Conservation (phyloP, 1,140 invertebrate genomes). For the Drosophila bipectinata region DNA sequence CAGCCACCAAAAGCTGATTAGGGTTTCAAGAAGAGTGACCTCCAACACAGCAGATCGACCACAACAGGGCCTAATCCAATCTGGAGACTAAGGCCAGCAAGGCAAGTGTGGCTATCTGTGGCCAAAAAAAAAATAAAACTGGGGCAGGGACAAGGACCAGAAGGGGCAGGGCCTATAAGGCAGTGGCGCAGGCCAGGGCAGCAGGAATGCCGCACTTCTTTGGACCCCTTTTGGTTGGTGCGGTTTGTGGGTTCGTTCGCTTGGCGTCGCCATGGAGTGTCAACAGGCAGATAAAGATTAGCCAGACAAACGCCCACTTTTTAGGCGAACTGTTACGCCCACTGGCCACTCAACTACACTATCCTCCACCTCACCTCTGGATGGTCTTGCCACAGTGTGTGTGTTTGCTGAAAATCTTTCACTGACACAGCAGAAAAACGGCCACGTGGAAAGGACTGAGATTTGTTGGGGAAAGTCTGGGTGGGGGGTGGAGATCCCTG, state of each 20-base stretch:
- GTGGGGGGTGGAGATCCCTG: conserved; percentile 3
- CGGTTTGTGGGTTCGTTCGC: conserved; percentile 30
- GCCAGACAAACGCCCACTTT: conserved; percentile 81
- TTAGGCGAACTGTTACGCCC: conserved; percentile 69
- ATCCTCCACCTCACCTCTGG: background rate
- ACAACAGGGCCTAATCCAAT: conserved; percentile 15
- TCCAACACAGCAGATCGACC: conserved; percentile 14
- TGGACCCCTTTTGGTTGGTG: conserved; percentile 24
- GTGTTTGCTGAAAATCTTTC: conserved; percentile 68
- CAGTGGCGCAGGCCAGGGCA: background rate
- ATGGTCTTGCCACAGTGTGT: background rate
- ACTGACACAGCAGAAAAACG: conserved; percentile 77
- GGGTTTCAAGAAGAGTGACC: conserved; percentile 4
- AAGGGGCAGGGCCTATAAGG: background rate
- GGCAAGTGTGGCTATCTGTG: conserved; percentile 38
- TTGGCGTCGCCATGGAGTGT: conserved; percentile 73
- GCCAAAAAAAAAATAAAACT: conserved; percentile 14
- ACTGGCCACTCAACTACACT: conserved; percentile 59
- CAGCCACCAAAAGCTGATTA: background rate
- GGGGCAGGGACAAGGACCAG: background rate
- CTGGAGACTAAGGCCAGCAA: background rate
- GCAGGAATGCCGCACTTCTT: conserved; percentile 58
- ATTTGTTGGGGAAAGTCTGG: background rate
- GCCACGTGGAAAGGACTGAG: conserved; percentile 48
- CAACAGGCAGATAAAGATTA: conserved; percentile 82